Percentiles rank a stretch among this genome's conserved stretches.
These are phyloP conservation scores for Dipodomys spectabilis DNA, from an alignment of 2,113 vertebrate genomes.

Conservation along the genomic window DNA sequence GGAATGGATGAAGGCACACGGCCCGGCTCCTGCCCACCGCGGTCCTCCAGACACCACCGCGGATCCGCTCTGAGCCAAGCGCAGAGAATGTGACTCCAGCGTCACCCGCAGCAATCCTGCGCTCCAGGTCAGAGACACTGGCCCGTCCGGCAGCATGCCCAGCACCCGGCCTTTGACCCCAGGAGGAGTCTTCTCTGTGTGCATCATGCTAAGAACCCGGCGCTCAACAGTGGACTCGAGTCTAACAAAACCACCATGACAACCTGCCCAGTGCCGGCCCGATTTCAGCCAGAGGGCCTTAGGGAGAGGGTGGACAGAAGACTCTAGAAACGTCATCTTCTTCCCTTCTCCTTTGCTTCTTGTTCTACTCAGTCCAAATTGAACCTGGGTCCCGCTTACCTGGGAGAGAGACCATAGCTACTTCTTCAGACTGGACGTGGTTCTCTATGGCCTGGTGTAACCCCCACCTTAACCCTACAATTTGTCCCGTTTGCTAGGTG, in stretches of 20 bases:
- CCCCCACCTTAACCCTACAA: not conserved
- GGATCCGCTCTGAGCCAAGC: not conserved
- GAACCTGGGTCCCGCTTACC: not conserved
- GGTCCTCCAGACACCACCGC: too few relatives aligned
- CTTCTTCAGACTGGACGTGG: too few relatives aligned
- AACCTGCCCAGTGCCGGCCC: not conserved
- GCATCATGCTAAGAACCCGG: not conserved
- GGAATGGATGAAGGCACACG: too few relatives aligned
- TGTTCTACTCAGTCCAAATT: not conserved
- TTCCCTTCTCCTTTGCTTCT: not conserved
- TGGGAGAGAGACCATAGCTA: too few relatives aligned
- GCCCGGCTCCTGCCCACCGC: too few relatives aligned
- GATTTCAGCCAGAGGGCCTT: not conserved
- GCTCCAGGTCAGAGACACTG: not conserved
- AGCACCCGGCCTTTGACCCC: too few relatives aligned
- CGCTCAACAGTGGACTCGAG: not conserved
- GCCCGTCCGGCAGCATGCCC: too few relatives aligned
- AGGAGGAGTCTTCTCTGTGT: not conserved
- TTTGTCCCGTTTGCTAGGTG: not conserved
- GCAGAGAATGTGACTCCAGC: not conserved
- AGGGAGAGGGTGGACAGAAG: not conserved
- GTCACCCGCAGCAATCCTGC: not conserved
- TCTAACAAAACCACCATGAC: not conserved
- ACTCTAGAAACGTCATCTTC: not conserved
- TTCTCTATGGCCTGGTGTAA: accelerated